phyloP scores from a whole-genome alignment of 2,113 vertebrate genomes.

The Paedocypris sp. region DNA sequence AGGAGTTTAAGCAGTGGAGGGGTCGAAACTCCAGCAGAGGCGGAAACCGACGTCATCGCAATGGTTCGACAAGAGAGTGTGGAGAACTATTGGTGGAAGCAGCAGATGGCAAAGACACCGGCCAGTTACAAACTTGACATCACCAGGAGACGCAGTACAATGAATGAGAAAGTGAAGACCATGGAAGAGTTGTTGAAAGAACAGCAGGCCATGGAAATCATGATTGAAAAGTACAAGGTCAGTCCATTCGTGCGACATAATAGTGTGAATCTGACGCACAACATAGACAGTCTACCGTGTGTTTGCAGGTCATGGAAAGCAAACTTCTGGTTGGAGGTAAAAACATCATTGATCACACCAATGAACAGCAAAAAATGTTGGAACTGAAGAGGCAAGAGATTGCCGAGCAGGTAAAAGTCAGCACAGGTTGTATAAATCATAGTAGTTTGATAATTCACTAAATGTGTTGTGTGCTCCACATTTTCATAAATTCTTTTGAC shows the following conservation, averaged over 20 bases:
- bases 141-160: slow-evolving; percentile 71
- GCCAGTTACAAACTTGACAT: slow-evolving; percentile 68
- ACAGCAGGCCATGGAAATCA: slow-evolving; percentile 77
- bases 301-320: slow-evolving; percentile 83
- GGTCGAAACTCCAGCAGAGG: slow-evolving; percentile 45
- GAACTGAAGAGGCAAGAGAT: slow-evolving; percentile 90
- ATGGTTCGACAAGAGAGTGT: slow-evolving; percentile 40
- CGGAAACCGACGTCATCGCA: slow-evolving; percentile 57
- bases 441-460: no score
- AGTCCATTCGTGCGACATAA: not conserved
- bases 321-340: slow-evolving; percentile 87
- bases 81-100: slow-evolving; percentile 66
- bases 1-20: slow-evolving; percentile 47
- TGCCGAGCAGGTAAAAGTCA: slow-evolving; percentile 79
- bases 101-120: slow-evolving; percentile 58
- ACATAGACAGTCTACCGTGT: not conserved
- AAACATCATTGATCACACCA: slow-evolving; percentile 92
- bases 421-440: no score
- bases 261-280: not conserved
- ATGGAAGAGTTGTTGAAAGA: slow-evolving; percentile 78
- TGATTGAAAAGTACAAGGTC: slow-evolving; percentile 93
- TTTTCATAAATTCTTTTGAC: no score
- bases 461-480: no score
- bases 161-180: slow-evolving; percentile 77
- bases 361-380: slow-evolving; percentile 91